A percentile compares a stretch with the other conserved stretches of the same genome.
Evolutionary conservation across 2,888 invertebrate genomes (phyloP).

Genomic region (Parnassius apollo): DNA sequence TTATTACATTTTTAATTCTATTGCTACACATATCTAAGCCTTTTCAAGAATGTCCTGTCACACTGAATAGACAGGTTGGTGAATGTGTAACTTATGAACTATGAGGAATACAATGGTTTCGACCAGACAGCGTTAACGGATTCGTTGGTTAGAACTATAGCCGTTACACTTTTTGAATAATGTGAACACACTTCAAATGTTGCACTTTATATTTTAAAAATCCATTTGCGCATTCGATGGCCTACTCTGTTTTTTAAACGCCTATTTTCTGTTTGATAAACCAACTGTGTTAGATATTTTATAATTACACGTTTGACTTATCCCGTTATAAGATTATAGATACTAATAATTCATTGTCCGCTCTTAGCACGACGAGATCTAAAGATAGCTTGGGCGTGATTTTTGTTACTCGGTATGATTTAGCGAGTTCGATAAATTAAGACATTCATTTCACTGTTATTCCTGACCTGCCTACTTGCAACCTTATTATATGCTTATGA

Average conservation of each 20-base stretch:
- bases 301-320: slow-evolving; percentile 8
- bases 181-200: slow-evolving; percentile 32
- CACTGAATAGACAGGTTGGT: too few species aligned
- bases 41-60: too few species aligned
- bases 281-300: slow-evolving; percentile 14
- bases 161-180: neutral
- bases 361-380: slow-evolving; percentile 18
- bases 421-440: slow-evolving; percentile 19
- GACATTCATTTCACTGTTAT: slow-evolving; percentile 23
- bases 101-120: too few species aligned
- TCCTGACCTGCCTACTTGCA: slow-evolving; percentile 11
- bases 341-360: slow-evolving; percentile 19
- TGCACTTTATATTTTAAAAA: slow-evolving; percentile 54
- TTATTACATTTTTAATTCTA: too few species aligned
- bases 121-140: too few species aligned
- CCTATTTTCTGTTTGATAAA: slow-evolving; percentile 12
- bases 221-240: slow-evolving; percentile 44
- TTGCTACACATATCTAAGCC: too few species aligned
- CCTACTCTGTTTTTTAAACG: slow-evolving; percentile 8
- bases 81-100: too few species aligned
- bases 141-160: too few species aligned
- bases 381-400: slow-evolving; percentile 22
- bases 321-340: slow-evolving; percentile 21
- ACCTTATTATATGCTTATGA: slow-evolving; percentile 7
- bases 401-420: slow-evolving; percentile 24